A percentile compares a stretch with the other conserved stretches of the same genome.
Evolutionary conservation across 2,113 vertebrate species (phyloP).

Genomic region (Neolamprologus devosi): DNA sequence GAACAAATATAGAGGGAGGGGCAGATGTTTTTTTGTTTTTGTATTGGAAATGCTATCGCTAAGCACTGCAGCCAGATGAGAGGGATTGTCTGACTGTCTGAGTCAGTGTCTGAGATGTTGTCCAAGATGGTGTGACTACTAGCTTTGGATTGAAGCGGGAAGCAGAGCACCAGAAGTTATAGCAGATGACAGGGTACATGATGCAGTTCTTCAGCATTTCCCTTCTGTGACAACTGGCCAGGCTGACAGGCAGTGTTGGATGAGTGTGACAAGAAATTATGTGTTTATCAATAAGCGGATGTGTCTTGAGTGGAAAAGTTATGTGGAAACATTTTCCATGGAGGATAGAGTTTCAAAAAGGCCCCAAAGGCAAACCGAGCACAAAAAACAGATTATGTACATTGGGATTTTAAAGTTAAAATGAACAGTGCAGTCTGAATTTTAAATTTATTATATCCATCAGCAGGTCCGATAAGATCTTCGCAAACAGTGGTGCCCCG

Average conservation of each 20-base stretch:
- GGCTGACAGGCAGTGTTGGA: neutral
- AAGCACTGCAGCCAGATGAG: conserved; percentile 9
- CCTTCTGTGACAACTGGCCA: neutral
- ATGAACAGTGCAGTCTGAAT: neutral
- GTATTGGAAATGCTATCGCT: conserved; percentile 3
- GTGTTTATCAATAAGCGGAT: neutral
- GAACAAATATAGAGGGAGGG: neutral
- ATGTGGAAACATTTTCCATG: neutral
- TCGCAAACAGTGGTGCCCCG: neutral
- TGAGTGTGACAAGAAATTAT: neutral
- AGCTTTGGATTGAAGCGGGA: conserved; percentile 4
- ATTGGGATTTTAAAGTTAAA: neutral
- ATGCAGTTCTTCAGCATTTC: neutral
- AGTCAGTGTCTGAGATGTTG: neutral
- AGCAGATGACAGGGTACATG: neutral
- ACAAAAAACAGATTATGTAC: neutral
- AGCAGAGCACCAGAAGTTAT: neutral
- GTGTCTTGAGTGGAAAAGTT: neutral
- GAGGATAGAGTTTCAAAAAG: neutral
- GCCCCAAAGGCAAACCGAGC: neutral
- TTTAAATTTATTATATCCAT: neutral
- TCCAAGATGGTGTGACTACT: conserved; percentile 11
- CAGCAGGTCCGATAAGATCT: conserved; percentile 30
- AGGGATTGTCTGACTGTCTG: conserved; percentile 20
- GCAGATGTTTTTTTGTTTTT: neutral